A percentile compares a stretch with the other conserved stretches of the same genome.
Conservation (phyloP, 2,888 invertebrate genomes). For the Aleiodes testaceus region DNA sequence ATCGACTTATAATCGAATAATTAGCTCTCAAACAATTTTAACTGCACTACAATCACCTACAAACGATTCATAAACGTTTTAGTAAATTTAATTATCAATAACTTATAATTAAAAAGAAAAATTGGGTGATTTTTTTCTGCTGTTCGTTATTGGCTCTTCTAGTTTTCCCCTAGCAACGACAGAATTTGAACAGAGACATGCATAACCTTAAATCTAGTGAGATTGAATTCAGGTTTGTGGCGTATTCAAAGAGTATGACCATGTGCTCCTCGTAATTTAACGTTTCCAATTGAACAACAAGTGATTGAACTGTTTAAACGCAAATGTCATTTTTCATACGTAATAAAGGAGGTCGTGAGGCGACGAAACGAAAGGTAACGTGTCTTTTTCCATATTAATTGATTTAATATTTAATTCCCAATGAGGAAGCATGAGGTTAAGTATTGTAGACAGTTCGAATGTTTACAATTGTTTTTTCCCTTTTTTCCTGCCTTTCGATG, state of each 20-base stretch:
- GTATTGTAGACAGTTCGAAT: neutral
- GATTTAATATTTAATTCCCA: neutral
- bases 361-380: conserved; percentile 63
- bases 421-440: conserved; percentile 37
- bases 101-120: too few species aligned
- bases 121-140: too few species aligned
- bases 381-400: neutral
- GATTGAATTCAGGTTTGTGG: neutral
- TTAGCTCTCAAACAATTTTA: too few species aligned
- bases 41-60: too few species aligned
- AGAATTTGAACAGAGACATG: too few species aligned
- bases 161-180: too few species aligned
- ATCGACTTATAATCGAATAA: too few species aligned
- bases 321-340: conserved; percentile 66
- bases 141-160: too few species aligned
- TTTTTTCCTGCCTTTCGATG: neutral
- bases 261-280: conserved; percentile 12
- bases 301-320: neutral
- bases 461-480: conserved; percentile 22
- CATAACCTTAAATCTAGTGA: too few species aligned
- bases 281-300: neutral
- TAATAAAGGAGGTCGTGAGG: conserved; percentile 55
- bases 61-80: too few species aligned
- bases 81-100: too few species aligned
- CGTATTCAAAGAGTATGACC: neutral